Evolutionary conservation across 2,888 invertebrate genomes (phyloP).

Genomic region (Charanyca ferruginea): DNA sequence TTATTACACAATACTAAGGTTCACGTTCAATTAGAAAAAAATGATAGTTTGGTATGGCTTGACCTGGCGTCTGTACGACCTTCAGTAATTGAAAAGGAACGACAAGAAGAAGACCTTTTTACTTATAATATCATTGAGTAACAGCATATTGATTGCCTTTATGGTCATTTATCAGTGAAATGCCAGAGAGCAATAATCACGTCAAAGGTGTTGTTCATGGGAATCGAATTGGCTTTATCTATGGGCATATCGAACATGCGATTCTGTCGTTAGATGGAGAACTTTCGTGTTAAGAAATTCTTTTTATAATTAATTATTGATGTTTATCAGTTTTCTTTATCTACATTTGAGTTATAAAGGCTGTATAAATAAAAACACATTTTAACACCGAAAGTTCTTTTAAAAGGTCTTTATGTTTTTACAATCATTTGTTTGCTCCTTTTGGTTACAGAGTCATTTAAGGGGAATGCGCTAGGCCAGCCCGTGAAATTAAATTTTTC

Average conservation of each 20-base stretch:
- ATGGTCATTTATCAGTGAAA: slow-evolving; percentile 32
- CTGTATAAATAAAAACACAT: neutral
- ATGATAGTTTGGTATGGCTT: too few relatives aligned
- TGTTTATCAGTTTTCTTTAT: slow-evolving; percentile 29
- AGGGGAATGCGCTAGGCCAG: too few relatives aligned
- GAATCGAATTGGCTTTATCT: slow-evolving; percentile 51
- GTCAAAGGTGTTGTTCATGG: slow-evolving; percentile 41
- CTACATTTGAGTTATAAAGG: neutral
- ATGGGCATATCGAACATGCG: slow-evolving; percentile 47
- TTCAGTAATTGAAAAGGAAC: too few relatives aligned
- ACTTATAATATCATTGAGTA: too few relatives aligned
- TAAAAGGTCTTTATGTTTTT: neutral
- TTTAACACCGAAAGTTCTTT: neutral
- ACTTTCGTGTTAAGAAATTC: slow-evolving; percentile 30
- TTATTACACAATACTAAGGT: too few relatives aligned
- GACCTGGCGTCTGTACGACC: too few relatives aligned
- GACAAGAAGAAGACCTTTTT: too few relatives aligned
- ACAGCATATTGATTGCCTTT: slow-evolving; percentile 42
- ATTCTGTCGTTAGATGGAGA: slow-evolving; percentile 47
- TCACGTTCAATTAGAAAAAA: too few relatives aligned
- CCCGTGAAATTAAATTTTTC: too few relatives aligned
- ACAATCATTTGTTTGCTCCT: neutral
- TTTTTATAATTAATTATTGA: slow-evolving; percentile 33
- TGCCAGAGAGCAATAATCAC: slow-evolving; percentile 37
- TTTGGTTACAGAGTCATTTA: too few relatives aligned